Conservation (phyloP, 2,113 vertebrate species). For the Apodemus speciosus region DNA sequence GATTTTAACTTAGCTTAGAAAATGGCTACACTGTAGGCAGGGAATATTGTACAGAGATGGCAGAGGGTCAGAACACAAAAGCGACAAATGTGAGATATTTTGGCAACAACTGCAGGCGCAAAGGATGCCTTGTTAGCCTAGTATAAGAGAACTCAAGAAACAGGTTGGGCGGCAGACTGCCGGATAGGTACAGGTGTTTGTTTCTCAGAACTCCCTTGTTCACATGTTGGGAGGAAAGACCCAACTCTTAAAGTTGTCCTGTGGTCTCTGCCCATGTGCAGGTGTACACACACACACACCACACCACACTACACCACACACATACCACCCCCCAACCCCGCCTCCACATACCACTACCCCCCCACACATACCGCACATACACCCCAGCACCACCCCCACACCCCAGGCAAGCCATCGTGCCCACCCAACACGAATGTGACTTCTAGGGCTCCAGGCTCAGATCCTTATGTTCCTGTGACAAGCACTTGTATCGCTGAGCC, state of each 20-base stretch:
- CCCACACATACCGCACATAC: too few relatives aligned
- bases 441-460: background rate
- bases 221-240: background rate
- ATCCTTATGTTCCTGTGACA: background rate
- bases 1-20: constrained; percentile 39
- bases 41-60: background rate
- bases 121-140: background rate
- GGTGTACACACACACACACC: background rate
- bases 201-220: background rate
- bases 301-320: background rate
- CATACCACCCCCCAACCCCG: too few relatives aligned
- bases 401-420: background rate
- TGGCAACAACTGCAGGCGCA: background rate
- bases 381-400: too few relatives aligned
- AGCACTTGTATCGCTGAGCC: background rate
- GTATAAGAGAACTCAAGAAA: constrained; percentile 21
- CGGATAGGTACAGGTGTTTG: too few relatives aligned
- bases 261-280: background rate
- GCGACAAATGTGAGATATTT: background rate
- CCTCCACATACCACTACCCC: too few relatives aligned
- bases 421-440: background rate
- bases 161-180: background rate
- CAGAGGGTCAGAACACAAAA: background rate
- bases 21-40: background rate
- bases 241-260: background rate